A percentile compares a stretch with the other conserved stretches of the same genome.
Evolutionary conservation across 2,888 invertebrate genomes (phyloP).

Genomic region (Hirudinaria manillensis): DNA sequence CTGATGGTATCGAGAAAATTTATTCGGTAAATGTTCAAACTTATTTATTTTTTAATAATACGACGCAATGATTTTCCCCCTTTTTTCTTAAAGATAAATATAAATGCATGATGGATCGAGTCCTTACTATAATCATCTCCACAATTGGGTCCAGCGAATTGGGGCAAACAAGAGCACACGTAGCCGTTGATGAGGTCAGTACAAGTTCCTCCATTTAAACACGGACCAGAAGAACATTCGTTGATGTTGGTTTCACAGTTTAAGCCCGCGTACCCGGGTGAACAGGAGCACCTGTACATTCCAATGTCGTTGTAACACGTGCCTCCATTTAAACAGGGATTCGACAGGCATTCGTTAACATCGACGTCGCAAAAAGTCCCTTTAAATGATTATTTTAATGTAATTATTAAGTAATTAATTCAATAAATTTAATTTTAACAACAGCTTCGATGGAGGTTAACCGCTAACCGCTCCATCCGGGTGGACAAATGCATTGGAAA

Average conservation of each 20-base stretch:
- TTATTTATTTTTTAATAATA: background rate
- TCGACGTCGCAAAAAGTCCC: conserved; percentile 14
- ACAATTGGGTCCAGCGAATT: conserved; percentile 19
- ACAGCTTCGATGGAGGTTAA: background rate
- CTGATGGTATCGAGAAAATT: background rate
- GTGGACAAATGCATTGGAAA: conserved; percentile 8
- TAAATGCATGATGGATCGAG: too few relatives aligned
- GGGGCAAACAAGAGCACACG: conserved; percentile 37
- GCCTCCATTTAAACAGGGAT: conserved; percentile 38
- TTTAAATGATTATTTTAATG: background rate
- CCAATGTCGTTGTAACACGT: conserved; percentile 33
- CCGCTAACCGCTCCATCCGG: conserved; percentile 12
- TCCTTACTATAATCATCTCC: background rate
- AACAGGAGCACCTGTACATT: conserved; percentile 37
- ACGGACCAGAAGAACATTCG: conserved; percentile 39
- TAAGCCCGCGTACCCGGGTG: conserved; percentile 35
- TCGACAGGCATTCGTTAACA: conserved; percentile 32
- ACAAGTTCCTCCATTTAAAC: conserved; percentile 38
- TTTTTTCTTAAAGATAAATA: too few relatives aligned
- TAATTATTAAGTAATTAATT: too few relatives aligned
- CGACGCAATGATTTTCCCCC: too few relatives aligned
- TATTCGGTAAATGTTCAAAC: background rate
- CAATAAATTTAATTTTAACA: background rate
- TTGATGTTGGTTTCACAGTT: conserved; percentile 37
- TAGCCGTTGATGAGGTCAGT: conserved; percentile 34